Evolutionary conservation across 2,797 vertebrate species (phyloP).

Genomic region (Chaunax sp.): DNA sequence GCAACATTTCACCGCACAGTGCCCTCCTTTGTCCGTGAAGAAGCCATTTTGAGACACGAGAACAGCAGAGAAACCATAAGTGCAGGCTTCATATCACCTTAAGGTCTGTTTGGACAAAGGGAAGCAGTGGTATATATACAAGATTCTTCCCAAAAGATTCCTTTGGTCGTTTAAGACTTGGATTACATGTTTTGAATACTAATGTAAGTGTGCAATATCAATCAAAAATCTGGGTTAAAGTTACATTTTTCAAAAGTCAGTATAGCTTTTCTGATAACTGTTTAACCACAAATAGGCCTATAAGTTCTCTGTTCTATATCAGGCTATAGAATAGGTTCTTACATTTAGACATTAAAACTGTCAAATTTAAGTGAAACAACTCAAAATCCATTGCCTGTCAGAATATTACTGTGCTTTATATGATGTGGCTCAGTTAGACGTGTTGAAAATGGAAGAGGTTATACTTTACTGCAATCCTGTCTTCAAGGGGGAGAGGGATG

Average conservation of each 20-base stretch:
- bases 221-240: constrained; percentile 41
- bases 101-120: constrained; percentile 69
- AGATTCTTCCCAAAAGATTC: constrained; percentile 68
- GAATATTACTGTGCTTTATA: constrained; percentile 65
- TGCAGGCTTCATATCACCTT: constrained; percentile 48
- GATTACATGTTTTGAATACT: constrained; percentile 81
- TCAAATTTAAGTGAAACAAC: constrained; percentile 60
- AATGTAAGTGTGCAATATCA: constrained; percentile 78
- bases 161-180: constrained; percentile 72
- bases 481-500: constrained; percentile 82
- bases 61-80: constrained; percentile 80
- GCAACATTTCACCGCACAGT: constrained; percentile 76
- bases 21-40: constrained; percentile 81
- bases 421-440: constrained; percentile 62
- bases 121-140: constrained; percentile 70
- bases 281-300: too few relatives aligned
- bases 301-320: neutral
- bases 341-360: neutral
- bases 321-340: neutral
- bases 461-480: constrained; percentile 83
- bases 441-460: constrained; percentile 73
- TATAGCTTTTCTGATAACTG: constrained; percentile 12
- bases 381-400: constrained; percentile 75
- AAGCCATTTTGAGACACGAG: constrained; percentile 86
- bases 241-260: constrained; percentile 16